A percentile compares a stretch with the other conserved stretches of the same genome.
Conservation (phyloP, 2,797 vertebrate species). For the Malacoctenus gilli region DNA sequence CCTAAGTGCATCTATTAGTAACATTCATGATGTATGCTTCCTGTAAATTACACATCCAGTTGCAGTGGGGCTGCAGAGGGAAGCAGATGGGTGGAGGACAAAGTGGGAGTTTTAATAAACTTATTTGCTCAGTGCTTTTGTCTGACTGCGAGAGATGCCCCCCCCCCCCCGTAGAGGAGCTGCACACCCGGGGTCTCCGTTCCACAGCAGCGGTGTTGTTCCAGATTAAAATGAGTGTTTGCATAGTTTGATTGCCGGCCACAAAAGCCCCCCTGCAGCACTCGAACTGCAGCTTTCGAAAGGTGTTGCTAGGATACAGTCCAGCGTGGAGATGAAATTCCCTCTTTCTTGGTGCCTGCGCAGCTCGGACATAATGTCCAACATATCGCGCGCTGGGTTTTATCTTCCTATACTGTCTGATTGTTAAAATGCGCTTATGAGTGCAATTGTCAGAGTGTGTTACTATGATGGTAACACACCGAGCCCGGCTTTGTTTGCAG, state of each 20-base stretch:
- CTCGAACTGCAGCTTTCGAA: slow-evolving; percentile 80
- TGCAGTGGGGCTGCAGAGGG: neutral
- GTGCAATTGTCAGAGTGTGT: neutral
- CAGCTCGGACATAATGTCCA: slow-evolving; percentile 49
- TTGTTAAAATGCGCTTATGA: slow-evolving; percentile 6
- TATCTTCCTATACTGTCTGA: neutral
- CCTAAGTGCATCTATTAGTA: slow-evolving; percentile 65
- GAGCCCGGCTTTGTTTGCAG: slow-evolving; percentile 27
- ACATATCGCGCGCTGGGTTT: slow-evolving; percentile 21
- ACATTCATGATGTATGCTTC: slow-evolving; percentile 61
- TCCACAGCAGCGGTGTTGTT: slow-evolving; percentile 47
- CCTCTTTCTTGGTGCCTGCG: slow-evolving; percentile 70
- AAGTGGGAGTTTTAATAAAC: slow-evolving; percentile 17
- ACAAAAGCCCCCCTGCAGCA: slow-evolving; percentile 77
- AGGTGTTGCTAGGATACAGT: slow-evolving; percentile 90
- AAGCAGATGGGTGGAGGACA: neutral
- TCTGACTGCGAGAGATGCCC: slow-evolving; percentile 10
- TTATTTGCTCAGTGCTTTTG: slow-evolving; percentile 6
- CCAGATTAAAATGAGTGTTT: slow-evolving; percentile 70
- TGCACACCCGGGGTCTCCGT: slow-evolving; percentile 16
- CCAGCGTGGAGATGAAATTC: slow-evolving; percentile 77
- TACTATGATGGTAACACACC: neutral
- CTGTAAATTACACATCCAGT: slow-evolving; percentile 5
- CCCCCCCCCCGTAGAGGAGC: slow-evolving; percentile 33
- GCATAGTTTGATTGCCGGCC: slow-evolving; percentile 79